Evolutionary conservation across 2,888 invertebrate species (phyloP), one percentile per base, ranked within the genome.

Genomic region (Melanotus villosus): DNA sequence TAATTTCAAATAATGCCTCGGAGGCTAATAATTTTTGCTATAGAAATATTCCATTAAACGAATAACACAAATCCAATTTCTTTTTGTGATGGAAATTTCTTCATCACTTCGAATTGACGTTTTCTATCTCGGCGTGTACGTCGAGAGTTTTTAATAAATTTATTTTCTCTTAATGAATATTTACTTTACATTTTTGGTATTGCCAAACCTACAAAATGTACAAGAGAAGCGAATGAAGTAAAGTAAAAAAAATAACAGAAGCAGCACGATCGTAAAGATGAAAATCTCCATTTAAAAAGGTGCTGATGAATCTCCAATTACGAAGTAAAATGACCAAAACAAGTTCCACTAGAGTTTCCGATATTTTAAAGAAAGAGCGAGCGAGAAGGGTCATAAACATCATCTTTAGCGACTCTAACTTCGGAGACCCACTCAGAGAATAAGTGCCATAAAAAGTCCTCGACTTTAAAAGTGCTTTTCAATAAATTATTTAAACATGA

Each of bases 401-500:
- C 76, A 76, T 80, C 77, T 80, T 79, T 80, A 79, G 78, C 73
- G 77, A 77, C 78, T 75, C 72, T 78, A 79, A 80, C 75, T 80
- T 80, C 75, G 76, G 66, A 74, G 75, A 73, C 78, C 77, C 77
- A 76, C 78, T 78, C 75, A 68, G 73, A 76, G 77, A 79, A 77
- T 79, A 81, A 81, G 80, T 81, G 78, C 79, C 79, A 78, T 81
- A 81, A 82, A 82, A 80, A 77, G 81, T 79, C 77, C 79, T 79
- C 76, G 78, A 83, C 77, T 81, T 81, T 80, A 78, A 80, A 80
- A 82, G 82, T 81, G 81, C 81, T 81, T 82, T 81, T 77, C 82
- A 77, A 82, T 82, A 81, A 83, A 82, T 83, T 82, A 82, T 82
- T 82, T 79, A 80, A 80, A 81, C 80, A 79, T 75, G 77, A 78